These are phyloP conservation scores for Ips nitidus DNA, from an alignment of 1,140 invertebrate species.

Conservation along the genomic window DNA sequence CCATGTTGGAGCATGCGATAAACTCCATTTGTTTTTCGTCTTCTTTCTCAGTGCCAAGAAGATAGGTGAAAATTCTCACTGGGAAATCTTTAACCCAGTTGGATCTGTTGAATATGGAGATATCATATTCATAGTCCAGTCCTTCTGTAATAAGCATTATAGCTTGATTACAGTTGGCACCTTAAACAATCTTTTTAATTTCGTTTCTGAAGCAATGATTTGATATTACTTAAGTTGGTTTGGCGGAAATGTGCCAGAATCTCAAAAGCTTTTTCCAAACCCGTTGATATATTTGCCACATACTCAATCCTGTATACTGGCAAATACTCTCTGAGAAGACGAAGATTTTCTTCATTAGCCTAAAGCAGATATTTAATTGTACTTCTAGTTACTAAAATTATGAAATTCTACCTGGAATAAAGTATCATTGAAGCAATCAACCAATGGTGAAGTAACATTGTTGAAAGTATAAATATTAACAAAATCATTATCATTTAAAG, in stretches of 20 bases:
- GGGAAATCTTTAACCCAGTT: conserved; percentile 81
- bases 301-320: conserved; percentile 41
- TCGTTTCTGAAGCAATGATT: not conserved
- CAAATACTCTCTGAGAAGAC: conserved; percentile 46
- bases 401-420: conserved; percentile 70
- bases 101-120: conserved; percentile 84
- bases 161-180: conserved; percentile 79
- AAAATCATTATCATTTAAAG: conserved; percentile 97
- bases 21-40: conserved; percentile 85
- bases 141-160: conserved; percentile 99
- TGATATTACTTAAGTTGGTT: conserved; percentile 31
- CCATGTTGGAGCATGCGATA: conserved; percentile 96
- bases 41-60: conserved; percentile 88
- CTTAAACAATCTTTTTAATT: conserved; percentile 35
- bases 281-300: conserved; percentile 42
- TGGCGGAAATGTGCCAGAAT: conserved; percentile 43
- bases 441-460: conserved; percentile 72
- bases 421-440: conserved; percentile 82
- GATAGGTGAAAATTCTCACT: conserved; percentile 95
- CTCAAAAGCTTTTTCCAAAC: conserved; percentile 44
- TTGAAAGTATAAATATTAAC: conserved; percentile 93
- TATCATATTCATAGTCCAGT: conserved; percentile 89
- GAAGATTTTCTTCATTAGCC: conserved; percentile 51
- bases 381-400: not conserved
- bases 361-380: conserved; percentile 25